Base-by-base conservation (phyloP, 2,797 vertebrate species). In the Rousettus madagascariensis region DNA sequence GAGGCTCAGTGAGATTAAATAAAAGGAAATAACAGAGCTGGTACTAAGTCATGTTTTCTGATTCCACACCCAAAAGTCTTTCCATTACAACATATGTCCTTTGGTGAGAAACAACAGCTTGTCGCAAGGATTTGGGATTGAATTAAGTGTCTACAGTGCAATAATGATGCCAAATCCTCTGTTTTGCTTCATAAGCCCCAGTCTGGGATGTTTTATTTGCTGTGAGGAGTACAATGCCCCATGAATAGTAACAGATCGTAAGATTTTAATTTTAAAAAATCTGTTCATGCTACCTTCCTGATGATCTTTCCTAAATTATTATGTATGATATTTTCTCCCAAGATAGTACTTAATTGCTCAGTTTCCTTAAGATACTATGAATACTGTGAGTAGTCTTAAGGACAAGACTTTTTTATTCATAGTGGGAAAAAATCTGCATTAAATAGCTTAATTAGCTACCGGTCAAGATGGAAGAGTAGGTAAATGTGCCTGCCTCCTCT, bases 321-420 rank as follows among this genome's bases (percentile, higher is more conserved):
- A 41, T 90, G 79, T 79, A 5, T 49, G 68, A 43, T 86, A 19
- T 49, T 90, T 92, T 92, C 36, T 68, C 26, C 43, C 57, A 87
- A 41, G 33, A 63, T 94, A 72, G 17, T 59, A 79, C 49, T 89
- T 90, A 46, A 72, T 66, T 87, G 22, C n/a, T 87, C 82, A 22
- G 86, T 87, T 85, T 88, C 41, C 49, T 94, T 94, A 80, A 91
- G 77, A 82, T 84, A 74, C 13, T 17, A 79, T 84, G 51, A 87
- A 69, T 53, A 55, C 43, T 49, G 5, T 78, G 22, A 61, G 46
- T 46, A 94, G n/a, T 86, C 53, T 75, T 78, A 86, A 92, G n/a
- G n/a, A 86, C 8, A 90, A 87, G 49, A 2, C 24, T 83, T 79
- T 87, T 78, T 41, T 19, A 82, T 85, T 91, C 16, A 36, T 86